A percentile compares a stretch with the other conserved stretches of the same genome.
phyloP scores from a whole-genome alignment of 2,888 invertebrate genomes.

The Thecocarcelia acutangulata region DNA sequence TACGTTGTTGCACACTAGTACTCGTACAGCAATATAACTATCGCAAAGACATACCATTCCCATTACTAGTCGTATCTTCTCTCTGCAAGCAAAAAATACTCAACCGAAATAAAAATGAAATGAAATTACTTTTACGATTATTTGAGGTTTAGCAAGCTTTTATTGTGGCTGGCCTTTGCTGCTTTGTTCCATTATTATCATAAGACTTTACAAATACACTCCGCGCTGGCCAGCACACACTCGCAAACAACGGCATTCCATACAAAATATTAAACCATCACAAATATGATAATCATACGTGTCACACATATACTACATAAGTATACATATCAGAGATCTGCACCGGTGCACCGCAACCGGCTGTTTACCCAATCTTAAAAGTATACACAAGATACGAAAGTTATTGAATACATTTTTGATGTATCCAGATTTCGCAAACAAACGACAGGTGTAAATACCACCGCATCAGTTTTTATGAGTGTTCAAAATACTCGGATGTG shows the following conservation, averaged over 20 bases:
- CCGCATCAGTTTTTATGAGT: no score
- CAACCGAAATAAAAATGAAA: constrained; percentile 61
- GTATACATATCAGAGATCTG: not conserved
- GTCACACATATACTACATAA: not conserved
- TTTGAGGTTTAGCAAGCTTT: constrained; percentile 75
- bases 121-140: constrained; percentile 78
- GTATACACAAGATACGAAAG: no score
- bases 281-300: not conserved
- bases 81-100: constrained; percentile 12
- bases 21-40: constrained; percentile 14
- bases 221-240: not conserved
- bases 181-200: constrained; percentile 59
- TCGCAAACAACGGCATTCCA: not conserved
- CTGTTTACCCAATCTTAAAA: no score
- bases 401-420: no score
- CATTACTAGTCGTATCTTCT: constrained; percentile 23
- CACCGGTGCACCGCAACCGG: no score
- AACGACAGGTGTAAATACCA: no score
- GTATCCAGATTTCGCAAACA: no score
- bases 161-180: constrained; percentile 71
- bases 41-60: constrained; percentile 2
- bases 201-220: constrained; percentile 43
- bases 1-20: constrained; percentile 3
- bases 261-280: not conserved
- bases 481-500: no score